Conservation (phyloP, 1,140 invertebrate species). For the Ctenoplectra terminalis region DNA sequence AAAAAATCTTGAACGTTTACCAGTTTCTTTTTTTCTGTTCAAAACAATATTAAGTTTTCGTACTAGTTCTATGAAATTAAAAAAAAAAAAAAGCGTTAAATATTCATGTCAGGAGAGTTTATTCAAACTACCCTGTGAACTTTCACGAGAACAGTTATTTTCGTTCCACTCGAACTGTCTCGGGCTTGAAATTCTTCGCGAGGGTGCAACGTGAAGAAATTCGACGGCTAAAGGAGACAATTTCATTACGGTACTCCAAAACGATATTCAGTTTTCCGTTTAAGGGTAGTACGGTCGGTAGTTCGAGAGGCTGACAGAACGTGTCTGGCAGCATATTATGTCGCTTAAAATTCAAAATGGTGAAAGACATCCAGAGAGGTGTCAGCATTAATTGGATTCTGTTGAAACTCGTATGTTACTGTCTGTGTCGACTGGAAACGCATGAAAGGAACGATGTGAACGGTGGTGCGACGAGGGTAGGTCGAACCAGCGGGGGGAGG, state of each 20-base stretch:
- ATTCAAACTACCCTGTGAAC: not conserved
- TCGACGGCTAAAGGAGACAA: slow-evolving; percentile 17
- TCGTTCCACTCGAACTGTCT: not conserved
- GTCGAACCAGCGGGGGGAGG: not conserved
- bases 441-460: slow-evolving; percentile 57
- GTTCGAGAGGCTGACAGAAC: slow-evolving; percentile 62
- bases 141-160: not conserved
- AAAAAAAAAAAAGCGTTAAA: too few species aligned
- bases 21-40: too few species aligned
- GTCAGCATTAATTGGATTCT: slow-evolving; percentile 72
- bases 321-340: slow-evolving; percentile 62
- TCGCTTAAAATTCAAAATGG: slow-evolving; percentile 71
- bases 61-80: too few species aligned
- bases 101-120: too few species aligned
- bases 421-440: slow-evolving; percentile 56
- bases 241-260: slow-evolving; percentile 43
- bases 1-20: too few species aligned
- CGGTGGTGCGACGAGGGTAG: not conserved
- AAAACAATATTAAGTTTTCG: too few species aligned
- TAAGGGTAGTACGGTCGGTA: slow-evolving; percentile 37
- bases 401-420: slow-evolving; percentile 66
- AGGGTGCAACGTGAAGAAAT: slow-evolving; percentile 14
- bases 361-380: slow-evolving; percentile 67
- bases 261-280: slow-evolving; percentile 48
- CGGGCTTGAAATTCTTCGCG: not conserved